These are phyloP conservation scores for Hydropotes inermis DNA, from an alignment of 2,113 vertebrate species.

Conservation along the genomic window DNA sequence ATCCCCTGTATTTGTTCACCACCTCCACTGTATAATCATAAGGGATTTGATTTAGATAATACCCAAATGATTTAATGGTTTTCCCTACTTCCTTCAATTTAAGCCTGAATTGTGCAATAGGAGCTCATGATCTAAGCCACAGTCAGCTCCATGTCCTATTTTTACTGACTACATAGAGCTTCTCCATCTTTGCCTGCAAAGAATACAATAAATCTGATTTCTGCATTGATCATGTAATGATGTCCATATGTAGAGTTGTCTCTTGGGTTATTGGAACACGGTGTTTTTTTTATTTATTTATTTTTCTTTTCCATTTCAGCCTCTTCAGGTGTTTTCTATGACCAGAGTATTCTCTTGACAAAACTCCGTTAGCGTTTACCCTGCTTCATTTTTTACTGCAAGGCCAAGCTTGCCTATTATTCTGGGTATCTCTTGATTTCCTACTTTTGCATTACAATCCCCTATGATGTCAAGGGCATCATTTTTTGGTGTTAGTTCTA, in stretches of 20 bases:
- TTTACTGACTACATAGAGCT: background rate
- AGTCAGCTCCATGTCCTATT: background rate
- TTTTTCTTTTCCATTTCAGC: no score
- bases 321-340: background rate
- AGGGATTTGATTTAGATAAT: background rate
- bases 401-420: background rate
- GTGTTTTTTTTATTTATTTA: background rate
- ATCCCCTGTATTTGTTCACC: background rate
- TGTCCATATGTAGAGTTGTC: background rate
- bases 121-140: background rate
- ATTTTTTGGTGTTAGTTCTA: background rate
- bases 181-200: background rate
- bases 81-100: background rate
- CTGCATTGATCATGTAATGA: background rate
- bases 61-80: background rate
- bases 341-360: background rate
- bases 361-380: background rate
- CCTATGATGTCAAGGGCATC: background rate
- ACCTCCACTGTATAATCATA: background rate
- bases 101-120: background rate
- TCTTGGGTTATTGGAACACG: background rate
- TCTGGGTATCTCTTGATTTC: background rate
- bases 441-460: background rate
- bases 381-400: background rate
- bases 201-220: background rate